Conservation (phyloP, 2,113 vertebrate genomes). For the Salvelinus alpinus region DNA sequence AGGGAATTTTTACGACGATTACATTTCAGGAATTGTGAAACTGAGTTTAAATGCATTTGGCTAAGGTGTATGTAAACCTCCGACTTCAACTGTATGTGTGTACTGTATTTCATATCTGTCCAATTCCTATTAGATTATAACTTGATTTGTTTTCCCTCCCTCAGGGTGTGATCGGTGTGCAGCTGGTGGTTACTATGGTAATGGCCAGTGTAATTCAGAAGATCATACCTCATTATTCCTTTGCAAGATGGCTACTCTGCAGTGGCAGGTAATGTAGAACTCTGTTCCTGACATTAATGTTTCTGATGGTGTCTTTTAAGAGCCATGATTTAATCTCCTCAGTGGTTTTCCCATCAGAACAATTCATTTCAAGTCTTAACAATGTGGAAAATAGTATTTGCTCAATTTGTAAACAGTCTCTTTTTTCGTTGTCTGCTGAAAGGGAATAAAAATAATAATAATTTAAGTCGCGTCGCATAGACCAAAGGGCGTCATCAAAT, state of each 20-base stretch:
- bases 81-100: too few species aligned
- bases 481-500: constrained; percentile 60
- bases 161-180: constrained; percentile 97
- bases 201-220: constrained; percentile 99
- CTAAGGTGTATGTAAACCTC: not conserved
- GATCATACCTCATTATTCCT: constrained; percentile 99
- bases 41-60: not conserved
- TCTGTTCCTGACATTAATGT: constrained; percentile 16
- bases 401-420: constrained; percentile 17
- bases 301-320: constrained; percentile 31
- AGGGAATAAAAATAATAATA: constrained; percentile 25
- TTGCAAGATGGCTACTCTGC: constrained; percentile 98
- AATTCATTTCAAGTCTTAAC: constrained; percentile 37
- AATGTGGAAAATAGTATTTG: constrained; percentile 36
- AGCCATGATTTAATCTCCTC: not conserved
- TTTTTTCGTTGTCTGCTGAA: constrained; percentile 27
- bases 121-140: constrained; percentile 43
- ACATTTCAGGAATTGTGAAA: too few species aligned
- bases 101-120: constrained; percentile 15
- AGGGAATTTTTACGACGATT: too few species aligned
- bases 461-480: constrained; percentile 38
- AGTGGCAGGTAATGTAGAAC: constrained; percentile 89
- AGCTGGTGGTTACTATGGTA: constrained; percentile 99
- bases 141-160: constrained; percentile 18
- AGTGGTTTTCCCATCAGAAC: constrained; percentile 4